Percentiles rank a stretch among this genome's conserved stretches.
These are phyloP conservation scores for Amitus sp. DNA, from an alignment of 2,888 invertebrate genomes.

Conservation along the genomic window DNA sequence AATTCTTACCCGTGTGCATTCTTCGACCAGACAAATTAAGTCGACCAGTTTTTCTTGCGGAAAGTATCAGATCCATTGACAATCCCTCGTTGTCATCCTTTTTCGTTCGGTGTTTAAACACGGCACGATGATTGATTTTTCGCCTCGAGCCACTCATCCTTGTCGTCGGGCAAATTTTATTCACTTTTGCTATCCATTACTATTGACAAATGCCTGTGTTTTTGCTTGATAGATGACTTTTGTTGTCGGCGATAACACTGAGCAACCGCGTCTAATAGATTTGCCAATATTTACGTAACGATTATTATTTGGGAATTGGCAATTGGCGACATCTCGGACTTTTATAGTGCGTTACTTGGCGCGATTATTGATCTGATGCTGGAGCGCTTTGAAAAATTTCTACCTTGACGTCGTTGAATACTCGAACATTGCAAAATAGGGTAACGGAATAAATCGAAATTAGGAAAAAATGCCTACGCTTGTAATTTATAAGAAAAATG, in stretches of 20 bases:
- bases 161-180: not conserved
- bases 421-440: too few relatives aligned
- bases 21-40: constrained; percentile 82
- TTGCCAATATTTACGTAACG: not conserved
- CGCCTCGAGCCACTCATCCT: constrained; percentile 22
- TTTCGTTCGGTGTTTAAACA: constrained; percentile 80
- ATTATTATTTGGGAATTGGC: not conserved
- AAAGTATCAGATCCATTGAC: constrained; percentile 77
- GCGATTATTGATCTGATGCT: too few relatives aligned
- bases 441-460: too few relatives aligned
- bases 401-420: too few relatives aligned
- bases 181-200: not conserved
- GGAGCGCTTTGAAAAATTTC: too few relatives aligned
- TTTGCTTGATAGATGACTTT: not conserved
- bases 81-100: constrained; percentile 76
- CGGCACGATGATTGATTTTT: constrained; percentile 50
- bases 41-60: constrained; percentile 82
- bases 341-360: too few relatives aligned
- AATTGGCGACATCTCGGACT: not conserved
- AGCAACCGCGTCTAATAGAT: not conserved
- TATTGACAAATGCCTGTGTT: not conserved
- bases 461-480: too few relatives aligned
- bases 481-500: too few relatives aligned
- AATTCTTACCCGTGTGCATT: constrained; percentile 78
- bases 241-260: not conserved